A percentile compares a stretch with the other conserved stretches of the same genome.
Evolutionary conservation across 53 echinoderm and acorn worm genomes (phyloP).

Genomic region (Actinopyga echinites): DNA sequence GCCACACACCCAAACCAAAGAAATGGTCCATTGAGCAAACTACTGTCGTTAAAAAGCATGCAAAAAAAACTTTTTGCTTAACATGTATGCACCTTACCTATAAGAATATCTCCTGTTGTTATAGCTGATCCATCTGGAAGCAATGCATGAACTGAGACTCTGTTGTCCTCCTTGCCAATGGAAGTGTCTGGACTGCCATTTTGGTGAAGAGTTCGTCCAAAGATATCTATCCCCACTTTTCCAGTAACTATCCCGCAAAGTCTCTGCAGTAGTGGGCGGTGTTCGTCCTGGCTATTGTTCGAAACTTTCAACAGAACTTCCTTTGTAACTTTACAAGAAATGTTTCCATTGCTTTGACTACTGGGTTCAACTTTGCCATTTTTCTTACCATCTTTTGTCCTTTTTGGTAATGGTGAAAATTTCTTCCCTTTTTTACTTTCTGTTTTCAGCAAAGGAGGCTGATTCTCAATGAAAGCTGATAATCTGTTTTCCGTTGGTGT

Average conservation of each 20-base stretch:
- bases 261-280: slow-evolving; percentile 51
- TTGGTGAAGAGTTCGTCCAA: slow-evolving; percentile 36
- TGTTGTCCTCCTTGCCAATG: slow-evolving; percentile 49
- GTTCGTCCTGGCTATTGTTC: slow-evolving; percentile 17
- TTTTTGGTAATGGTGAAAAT: slow-evolving; percentile 25
- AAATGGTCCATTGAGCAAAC: too few species aligned
- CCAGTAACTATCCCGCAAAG: slow-evolving; percentile 79
- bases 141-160: slow-evolving; percentile 72
- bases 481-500: slow-evolving; percentile 48
- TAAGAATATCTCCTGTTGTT: slow-evolving; percentile 83
- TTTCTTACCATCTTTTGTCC: background rate
- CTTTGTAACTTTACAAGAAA: slow-evolving; percentile 14
- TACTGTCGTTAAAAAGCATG: too few species aligned
- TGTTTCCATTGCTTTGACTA: slow-evolving; percentile 1
- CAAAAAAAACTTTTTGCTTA: background rate
- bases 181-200: slow-evolving; percentile 49
- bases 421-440: slow-evolving; percentile 33
- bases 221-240: slow-evolving; percentile 33
- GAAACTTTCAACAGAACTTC: slow-evolving; percentile 59
- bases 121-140: slow-evolving; percentile 85
- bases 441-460: slow-evolving; percentile 8
- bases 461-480: slow-evolving; percentile 21
- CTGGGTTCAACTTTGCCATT: slow-evolving; percentile 55
- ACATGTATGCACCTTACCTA: slow-evolving; percentile 57
- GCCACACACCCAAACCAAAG: too few species aligned